These are phyloP conservation scores for Drosophila athabasca DNA, from an alignment of 1,140 invertebrate genomes.

Conservation along the genomic window DNA sequence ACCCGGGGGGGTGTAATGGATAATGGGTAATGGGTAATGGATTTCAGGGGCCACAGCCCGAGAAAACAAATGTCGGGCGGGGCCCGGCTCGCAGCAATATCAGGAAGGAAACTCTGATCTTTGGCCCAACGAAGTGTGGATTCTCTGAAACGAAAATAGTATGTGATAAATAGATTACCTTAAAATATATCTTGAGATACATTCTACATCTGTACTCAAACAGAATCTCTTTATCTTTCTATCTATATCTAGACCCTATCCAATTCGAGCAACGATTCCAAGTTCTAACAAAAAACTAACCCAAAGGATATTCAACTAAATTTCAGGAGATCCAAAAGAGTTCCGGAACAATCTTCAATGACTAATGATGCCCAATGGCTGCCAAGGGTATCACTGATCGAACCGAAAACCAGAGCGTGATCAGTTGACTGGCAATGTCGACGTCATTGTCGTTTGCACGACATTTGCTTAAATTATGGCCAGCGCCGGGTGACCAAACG, in stretches of 20 bases:
- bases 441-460: constrained; percentile 59
- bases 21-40: too few species aligned
- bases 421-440: constrained; percentile 36
- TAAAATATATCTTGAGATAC: too few species aligned
- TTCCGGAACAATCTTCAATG: too few species aligned
- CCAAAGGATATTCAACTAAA: too few species aligned
- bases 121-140: neutral
- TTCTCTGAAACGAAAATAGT: neutral
- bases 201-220: too few species aligned
- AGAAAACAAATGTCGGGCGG: constrained; percentile 14
- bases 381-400: constrained; percentile 21
- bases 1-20: neutral
- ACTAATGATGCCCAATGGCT: too few species aligned
- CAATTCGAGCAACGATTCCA: too few species aligned
- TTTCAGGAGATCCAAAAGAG: too few species aligned
- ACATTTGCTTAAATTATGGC: constrained; percentile 76
- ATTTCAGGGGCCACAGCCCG: neutral
- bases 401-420: constrained; percentile 33
- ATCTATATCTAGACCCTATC: too few species aligned
- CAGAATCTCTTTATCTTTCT: too few species aligned
- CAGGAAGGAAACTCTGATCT: constrained; percentile 19
- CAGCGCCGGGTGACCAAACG: constrained; percentile 59
- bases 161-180: too few species aligned
- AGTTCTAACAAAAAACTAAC: too few species aligned
- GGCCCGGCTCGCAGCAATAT: neutral